These are phyloP conservation scores for Lepidotrigona ventralis DNA, from an alignment of 1,140 invertebrate species.

Conservation along the genomic window DNA sequence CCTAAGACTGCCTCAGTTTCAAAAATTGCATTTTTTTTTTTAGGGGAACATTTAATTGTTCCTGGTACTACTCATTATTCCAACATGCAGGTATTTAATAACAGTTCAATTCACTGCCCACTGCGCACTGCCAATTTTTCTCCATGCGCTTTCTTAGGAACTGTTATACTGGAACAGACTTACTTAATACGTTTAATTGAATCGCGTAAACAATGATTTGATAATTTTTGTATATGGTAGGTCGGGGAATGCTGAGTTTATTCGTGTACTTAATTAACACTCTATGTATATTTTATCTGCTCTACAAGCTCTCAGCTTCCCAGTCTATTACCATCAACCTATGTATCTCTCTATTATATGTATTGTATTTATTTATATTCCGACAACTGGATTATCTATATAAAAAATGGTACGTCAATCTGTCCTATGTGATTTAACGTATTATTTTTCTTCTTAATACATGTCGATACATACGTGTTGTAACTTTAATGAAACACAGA, in stretches of 20 bases:
- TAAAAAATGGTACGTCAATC: conserved; percentile 58
- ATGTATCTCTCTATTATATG: conserved; percentile 59
- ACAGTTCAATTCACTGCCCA: conserved; percentile 54
- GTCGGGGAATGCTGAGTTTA: conserved; percentile 61
- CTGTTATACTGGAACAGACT: conserved; percentile 33
- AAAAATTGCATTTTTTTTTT: conserved; percentile 50
- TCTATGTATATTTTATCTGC: conserved; percentile 50
- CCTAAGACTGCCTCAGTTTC: conserved; percentile 55
- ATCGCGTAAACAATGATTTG: conserved; percentile 27
- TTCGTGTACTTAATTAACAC: conserved; percentile 68
- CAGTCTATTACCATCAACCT: conserved; percentile 34
- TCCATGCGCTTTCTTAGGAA: conserved; percentile 48
- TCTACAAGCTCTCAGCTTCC: conserved; percentile 51
- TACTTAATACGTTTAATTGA: conserved; percentile 30
- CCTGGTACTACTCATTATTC: conserved; percentile 10
- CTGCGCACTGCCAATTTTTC: conserved; percentile 61
- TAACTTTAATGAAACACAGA: not conserved
- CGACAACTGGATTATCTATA: conserved; percentile 55
- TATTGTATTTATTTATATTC: conserved; percentile 74
- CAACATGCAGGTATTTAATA: conserved; percentile 24
- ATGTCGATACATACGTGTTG: not conserved
- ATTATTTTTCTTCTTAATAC: conserved; percentile 24
- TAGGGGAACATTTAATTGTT: conserved; percentile 27
- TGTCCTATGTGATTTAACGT: conserved; percentile 53
- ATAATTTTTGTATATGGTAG: conserved; percentile 29